Evolutionary conservation across 2,113 vertebrate species (phyloP).

Genomic region (Alouatta palliata): DNA sequence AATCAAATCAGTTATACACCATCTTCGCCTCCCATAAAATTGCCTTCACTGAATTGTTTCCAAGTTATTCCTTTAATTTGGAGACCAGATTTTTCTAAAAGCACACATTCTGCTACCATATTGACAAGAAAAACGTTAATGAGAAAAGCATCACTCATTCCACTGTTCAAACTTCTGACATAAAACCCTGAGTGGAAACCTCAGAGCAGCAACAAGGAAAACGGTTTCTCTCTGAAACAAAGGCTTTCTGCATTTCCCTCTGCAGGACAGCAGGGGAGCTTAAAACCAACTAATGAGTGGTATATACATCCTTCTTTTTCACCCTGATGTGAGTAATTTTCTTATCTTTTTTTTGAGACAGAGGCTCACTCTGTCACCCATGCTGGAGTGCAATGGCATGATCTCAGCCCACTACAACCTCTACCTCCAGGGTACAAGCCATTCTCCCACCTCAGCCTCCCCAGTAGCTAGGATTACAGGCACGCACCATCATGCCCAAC

Average conservation of each 20-base stretch:
- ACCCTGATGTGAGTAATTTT: not conserved
- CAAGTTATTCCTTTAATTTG: not conserved
- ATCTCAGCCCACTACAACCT: no score
- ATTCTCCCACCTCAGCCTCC: no score
- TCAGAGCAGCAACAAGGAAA: not conserved
- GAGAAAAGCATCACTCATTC: not conserved
- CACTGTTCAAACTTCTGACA: not conserved
- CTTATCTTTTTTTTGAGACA: not conserved
- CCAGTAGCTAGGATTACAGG: no score
- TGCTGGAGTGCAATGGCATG: no score
- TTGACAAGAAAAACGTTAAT: not conserved
- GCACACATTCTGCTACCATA: not conserved
- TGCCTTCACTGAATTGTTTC: not conserved
- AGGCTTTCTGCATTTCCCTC: not conserved
- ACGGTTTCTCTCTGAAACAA: not conserved
- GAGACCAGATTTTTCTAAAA: not conserved
- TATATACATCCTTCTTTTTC: not conserved
- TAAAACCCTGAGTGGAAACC: fast-evolving
- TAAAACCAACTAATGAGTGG: not conserved
- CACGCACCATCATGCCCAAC: no score
- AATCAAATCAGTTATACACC: not conserved
- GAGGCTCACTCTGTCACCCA: no score
- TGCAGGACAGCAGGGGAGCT: not conserved
- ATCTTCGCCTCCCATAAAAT: not conserved
- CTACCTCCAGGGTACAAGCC: no score